phyloP scores from a whole-genome alignment of 1,140 invertebrate species.

The Lutraria rhynchaena region DNA sequence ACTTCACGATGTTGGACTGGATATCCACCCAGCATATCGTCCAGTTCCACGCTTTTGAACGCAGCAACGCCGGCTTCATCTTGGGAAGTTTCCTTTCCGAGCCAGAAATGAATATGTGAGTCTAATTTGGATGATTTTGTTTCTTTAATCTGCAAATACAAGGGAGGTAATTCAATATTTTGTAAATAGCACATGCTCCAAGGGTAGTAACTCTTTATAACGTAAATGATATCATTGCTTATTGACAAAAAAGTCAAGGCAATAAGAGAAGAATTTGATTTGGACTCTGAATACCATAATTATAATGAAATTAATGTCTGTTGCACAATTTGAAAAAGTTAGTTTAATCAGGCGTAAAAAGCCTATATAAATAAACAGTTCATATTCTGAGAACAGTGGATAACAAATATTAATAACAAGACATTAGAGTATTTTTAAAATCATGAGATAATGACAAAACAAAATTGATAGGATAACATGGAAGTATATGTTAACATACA shows the following conservation, averaged over 20 bases:
- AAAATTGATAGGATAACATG: too few relatives aligned
- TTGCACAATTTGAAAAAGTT: too few relatives aligned
- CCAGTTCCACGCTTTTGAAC: slow-evolving; percentile 86
- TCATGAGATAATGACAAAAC: too few relatives aligned
- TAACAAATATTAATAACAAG: too few relatives aligned
- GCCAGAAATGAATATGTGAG: slow-evolving; percentile 96
- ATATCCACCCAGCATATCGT: slow-evolving; percentile 88
- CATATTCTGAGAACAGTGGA: too few relatives aligned
- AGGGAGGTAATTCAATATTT: background rate
- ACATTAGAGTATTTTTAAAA: too few relatives aligned
- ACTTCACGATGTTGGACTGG: slow-evolving; percentile 94
- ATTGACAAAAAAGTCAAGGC: background rate
- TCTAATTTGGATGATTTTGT: slow-evolving; percentile 85
- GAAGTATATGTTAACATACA: too few relatives aligned
- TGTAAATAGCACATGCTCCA: background rate
- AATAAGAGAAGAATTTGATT: too few relatives aligned
- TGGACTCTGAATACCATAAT: too few relatives aligned
- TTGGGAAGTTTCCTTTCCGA: slow-evolving; percentile 90
- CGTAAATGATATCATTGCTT: background rate
- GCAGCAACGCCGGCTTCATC: slow-evolving; percentile 87
- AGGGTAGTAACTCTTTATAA: background rate
- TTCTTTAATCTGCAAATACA: slow-evolving; percentile 74
- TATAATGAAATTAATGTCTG: too few relatives aligned
- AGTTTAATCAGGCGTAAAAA: too few relatives aligned
- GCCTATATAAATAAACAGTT: too few relatives aligned